Evolutionary conservation across 2,113 vertebrate species (phyloP), one percentile per base, ranked within the genome.

Genomic region (Raja brachyura): DNA sequence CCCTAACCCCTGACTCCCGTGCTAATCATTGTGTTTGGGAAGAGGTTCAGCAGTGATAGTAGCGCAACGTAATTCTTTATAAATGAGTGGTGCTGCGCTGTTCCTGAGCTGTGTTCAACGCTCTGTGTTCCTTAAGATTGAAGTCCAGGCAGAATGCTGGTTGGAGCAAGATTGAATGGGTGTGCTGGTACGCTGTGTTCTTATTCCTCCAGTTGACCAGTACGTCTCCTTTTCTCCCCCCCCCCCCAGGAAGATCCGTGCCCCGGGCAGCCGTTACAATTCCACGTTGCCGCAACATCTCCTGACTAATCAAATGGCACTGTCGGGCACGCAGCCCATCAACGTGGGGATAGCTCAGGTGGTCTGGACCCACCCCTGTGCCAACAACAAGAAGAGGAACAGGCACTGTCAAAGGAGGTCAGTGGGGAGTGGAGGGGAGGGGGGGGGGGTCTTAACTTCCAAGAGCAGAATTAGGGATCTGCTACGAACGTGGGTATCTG

Each of bases 331-430:
- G 94, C 98, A 99, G 96, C 98, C 99, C 93, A 97, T 99, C 95
- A 99, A 97, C 90, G 97, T 99, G 96, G 98, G 99, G 95, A 98
- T 99, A 93, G 98, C 99, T 95, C 99, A 99, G 48, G 98, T 99
- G 93, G 97, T 99, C 94, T 99, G 99, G 98, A 98, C 98, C 90
- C 99, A 99, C 95, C 98, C 97, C 33, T 85, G 96, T 94, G 96
- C 97, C 94, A 95, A 97, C 94, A 97, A 97, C 94, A 99, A 98
- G 95, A 99, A 99, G 95, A 97, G 98, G 95, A 97, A 97, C 94
- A 98, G 97, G 95, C 96, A 97, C 88, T 98, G 97, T 96, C 96
- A 96, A 94, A 99, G 98, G 97, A 99, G 99, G 98, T 99, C 76
- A 20, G 93, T 25, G 13, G 70, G 22, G 66, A 68, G n/a, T n/a